Conservation (phyloP, 2,888 invertebrate genomes). For the Apamea crenata region DNA sequence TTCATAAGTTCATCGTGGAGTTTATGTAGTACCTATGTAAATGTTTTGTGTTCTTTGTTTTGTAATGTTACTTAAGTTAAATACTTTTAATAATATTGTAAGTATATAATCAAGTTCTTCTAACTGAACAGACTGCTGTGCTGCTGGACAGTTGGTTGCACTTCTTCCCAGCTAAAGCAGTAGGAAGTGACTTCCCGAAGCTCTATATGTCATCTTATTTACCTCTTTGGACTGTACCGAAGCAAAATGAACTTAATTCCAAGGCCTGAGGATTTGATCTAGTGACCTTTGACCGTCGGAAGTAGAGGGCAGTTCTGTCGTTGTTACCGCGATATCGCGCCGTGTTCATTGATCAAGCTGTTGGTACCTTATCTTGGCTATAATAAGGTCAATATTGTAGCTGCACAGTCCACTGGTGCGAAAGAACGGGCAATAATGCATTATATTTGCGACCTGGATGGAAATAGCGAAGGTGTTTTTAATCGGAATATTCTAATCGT, state of each 20-base stretch:
- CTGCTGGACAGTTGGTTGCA: background rate
- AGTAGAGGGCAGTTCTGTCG: background rate
- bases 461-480: background rate
- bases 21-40: background rate
- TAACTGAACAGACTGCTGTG: too few species aligned
- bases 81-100: too few species aligned
- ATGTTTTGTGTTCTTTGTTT: too few species aligned
- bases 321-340: constrained; percentile 6
- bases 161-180: background rate
- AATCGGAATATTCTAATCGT: background rate
- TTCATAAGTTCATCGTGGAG: too few species aligned
- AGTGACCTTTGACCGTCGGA: constrained; percentile 14
- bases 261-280: background rate
- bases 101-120: too few species aligned
- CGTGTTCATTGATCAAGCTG: constrained; percentile 39
- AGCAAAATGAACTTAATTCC: background rate
- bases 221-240: too few species aligned
- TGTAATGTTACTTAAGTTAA: too few species aligned
- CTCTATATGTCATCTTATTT: too few species aligned
- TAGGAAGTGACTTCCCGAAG: background rate
- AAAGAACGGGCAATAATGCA: constrained; percentile 11
- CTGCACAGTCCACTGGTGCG: constrained; percentile 33
- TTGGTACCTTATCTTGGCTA: constrained; percentile 29
- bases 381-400: constrained; percentile 30
- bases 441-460: background rate